Percentiles rank a stretch among this genome's conserved stretches.
Conservation (phyloP, 2,888 invertebrate genomes). For the Anodontia alba region DNA sequence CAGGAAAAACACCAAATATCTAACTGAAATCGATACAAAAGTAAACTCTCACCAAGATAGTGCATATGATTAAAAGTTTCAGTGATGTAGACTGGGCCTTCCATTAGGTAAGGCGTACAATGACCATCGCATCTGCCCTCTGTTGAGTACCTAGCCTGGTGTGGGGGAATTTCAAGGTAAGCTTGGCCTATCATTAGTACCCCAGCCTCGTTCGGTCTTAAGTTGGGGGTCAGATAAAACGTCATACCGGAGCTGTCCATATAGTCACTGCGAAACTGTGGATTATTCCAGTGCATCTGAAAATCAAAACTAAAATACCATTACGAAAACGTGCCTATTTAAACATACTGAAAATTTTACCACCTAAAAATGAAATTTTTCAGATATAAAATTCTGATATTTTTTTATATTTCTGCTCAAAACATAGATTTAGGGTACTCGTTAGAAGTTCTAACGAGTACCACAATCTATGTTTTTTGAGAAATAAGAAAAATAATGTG, state of each 20-base stretch:
- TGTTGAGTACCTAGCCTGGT: constrained; percentile 4
- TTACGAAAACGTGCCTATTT: too few species aligned
- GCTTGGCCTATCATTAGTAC: constrained; percentile 66
- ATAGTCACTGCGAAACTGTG: constrained; percentile 43
- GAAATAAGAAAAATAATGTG: too few species aligned
- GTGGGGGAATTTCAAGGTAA: constrained; percentile 68
- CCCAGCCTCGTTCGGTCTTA: constrained; percentile 64
- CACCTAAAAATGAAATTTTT: too few species aligned
- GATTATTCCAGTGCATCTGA: constrained; percentile 76
- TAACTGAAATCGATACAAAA: too few species aligned
- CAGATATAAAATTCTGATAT: too few species aligned
- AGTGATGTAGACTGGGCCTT: constrained; percentile 25
- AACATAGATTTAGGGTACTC: too few species aligned
- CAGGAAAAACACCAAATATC: too few species aligned
- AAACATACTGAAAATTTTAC: too few species aligned
- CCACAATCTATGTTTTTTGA: too few species aligned
- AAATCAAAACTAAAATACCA: constrained; percentile 18
- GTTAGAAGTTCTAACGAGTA: too few species aligned
- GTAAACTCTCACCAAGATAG: constrained; percentile 37
- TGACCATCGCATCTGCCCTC: constrained; percentile 27
- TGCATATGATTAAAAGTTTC: constrained; percentile 49
- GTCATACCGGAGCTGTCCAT: constrained; percentile 70
- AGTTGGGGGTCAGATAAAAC: constrained; percentile 63
- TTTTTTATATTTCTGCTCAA: too few species aligned
- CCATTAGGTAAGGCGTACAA: constrained; percentile 32